Conservation (phyloP, 2,113 vertebrate genomes). For the Nycticryphes semicollaris region DNA sequence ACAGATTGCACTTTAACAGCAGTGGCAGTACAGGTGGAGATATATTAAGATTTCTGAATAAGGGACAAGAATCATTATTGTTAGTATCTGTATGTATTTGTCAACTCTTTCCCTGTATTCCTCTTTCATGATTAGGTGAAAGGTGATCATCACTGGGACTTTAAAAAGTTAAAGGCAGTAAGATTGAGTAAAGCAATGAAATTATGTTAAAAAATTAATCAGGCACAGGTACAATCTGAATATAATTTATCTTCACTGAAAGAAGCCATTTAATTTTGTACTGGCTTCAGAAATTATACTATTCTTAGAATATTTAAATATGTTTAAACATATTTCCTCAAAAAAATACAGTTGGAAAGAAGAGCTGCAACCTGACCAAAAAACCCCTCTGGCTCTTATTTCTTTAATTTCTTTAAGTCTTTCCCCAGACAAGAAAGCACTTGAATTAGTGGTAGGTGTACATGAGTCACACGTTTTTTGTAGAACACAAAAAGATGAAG, state of each 20-base stretch:
- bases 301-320: neutral
- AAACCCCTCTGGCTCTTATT: neutral
- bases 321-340: neutral
- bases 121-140: neutral
- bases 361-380: neutral
- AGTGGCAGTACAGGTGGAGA: neutral
- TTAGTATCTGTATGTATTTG: neutral
- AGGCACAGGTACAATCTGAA: neutral
- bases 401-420: neutral
- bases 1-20: neutral
- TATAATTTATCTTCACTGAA: neutral
- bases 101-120: neutral
- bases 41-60: neutral
- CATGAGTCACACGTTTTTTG: neutral
- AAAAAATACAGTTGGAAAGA: neutral
- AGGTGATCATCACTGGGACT: neutral
- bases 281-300: neutral
- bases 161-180: neutral
- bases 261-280: neutral
- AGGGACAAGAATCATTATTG: neutral
- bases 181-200: neutral
- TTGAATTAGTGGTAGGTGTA: neutral
- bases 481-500: neutral
- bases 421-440: neutral
- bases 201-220: neutral